Conservation (phyloP, 1,140 invertebrate genomes). For the Drosophila aff. region DNA sequence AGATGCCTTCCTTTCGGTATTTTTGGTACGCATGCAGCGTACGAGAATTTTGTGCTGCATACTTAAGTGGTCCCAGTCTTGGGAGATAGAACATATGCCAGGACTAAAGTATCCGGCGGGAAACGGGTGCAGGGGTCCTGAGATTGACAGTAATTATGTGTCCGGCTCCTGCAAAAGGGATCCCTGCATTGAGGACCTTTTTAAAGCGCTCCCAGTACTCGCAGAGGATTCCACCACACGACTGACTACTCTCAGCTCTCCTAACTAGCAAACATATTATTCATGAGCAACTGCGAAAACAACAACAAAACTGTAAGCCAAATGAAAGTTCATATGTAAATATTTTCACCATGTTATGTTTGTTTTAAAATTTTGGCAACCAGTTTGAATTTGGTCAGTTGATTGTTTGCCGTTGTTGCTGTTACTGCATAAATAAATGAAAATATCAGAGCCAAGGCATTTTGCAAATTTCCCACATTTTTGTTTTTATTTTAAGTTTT, state of each 20-base stretch:
- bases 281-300: conserved; percentile 42
- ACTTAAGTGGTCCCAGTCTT: conserved; percentile 67
- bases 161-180: conserved; percentile 10
- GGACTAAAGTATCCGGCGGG: neutral
- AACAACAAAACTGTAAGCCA: conserved; percentile 50
- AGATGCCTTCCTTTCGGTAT: conserved; percentile 43
- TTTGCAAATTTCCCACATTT: conserved; percentile 15
- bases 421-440: conserved; percentile 41
- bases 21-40: conserved; percentile 72
- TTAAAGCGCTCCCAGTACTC: neutral
- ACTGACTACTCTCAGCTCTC: conserved; percentile 3
- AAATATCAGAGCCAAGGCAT: conserved; percentile 20
- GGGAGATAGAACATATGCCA: conserved; percentile 32
- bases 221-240: neutral
- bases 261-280: conserved; percentile 50
- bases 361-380: conserved; percentile 59
- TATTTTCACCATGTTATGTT: conserved; percentile 72
- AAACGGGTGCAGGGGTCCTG: conserved; percentile 5
- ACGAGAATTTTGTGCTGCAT: conserved; percentile 74
- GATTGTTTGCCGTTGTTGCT: conserved; percentile 56
- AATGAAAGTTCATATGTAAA: conserved; percentile 77
- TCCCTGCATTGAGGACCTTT: neutral
- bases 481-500: neutral
- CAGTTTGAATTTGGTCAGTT: conserved; percentile 65
- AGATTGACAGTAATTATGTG: conserved; percentile 57